Percentiles rank a stretch among this genome's conserved stretches.
Evolutionary conservation across 2,797 vertebrate species (phyloP).

Genomic region (Vireo griseus): DNA sequence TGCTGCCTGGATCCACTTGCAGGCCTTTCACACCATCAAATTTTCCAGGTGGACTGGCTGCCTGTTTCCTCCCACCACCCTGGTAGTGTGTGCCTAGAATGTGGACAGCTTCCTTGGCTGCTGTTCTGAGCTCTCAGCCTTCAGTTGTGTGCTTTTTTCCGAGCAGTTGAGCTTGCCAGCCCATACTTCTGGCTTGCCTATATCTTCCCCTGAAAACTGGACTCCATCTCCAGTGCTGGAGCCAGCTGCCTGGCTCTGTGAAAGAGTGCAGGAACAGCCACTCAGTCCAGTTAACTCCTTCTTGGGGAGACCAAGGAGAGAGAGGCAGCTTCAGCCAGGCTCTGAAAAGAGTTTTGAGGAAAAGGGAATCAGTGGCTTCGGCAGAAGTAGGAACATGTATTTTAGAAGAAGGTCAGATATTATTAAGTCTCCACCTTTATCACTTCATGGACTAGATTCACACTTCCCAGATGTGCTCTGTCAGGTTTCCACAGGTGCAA

Average conservation of each 20-base stretch:
- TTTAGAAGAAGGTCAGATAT: not conserved
- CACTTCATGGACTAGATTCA: not conserved
- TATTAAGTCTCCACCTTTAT: not conserved
- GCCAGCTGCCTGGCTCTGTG: slow-evolving; percentile 28
- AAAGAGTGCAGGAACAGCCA: not conserved
- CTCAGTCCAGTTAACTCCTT: slow-evolving; percentile 11
- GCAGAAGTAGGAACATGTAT: accelerated
- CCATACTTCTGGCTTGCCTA: slow-evolving; percentile 47
- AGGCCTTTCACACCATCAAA: not conserved
- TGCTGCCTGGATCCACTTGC: not conserved
- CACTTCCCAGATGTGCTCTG: not conserved
- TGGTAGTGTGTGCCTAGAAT: slow-evolving; percentile 28
- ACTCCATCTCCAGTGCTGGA: not conserved
- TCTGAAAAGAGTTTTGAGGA: not conserved
- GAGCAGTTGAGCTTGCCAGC: slow-evolving; percentile 19
- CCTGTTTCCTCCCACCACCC: not conserved
- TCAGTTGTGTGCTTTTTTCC: not conserved
- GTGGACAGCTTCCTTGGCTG: slow-evolving; percentile 24
- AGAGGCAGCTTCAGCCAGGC: not conserved
- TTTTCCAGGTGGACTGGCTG: slow-evolving; percentile 35
- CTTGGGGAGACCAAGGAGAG: not conserved
- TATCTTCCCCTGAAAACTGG: slow-evolving; percentile 40
- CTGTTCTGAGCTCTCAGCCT: not conserved
- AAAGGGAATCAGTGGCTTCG: not conserved
- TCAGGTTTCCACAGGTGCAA: not conserved